phyloP scores from a whole-genome alignment of 92 coral and sea anemone species.

The Nematostella vectensis region DNA sequence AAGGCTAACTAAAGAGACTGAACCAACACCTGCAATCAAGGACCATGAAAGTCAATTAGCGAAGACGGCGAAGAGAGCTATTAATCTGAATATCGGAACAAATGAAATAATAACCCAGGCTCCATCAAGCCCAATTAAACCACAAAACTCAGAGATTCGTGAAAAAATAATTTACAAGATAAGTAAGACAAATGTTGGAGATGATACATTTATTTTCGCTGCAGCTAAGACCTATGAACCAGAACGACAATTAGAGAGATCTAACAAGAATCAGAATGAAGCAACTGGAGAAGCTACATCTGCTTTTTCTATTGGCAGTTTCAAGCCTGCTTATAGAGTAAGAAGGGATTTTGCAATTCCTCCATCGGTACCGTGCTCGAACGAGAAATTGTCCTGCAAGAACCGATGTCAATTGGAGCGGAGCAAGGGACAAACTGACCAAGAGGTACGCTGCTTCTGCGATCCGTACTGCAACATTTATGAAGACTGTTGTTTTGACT shows the following conservation, averaged over 20 bases:
- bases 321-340: background rate
- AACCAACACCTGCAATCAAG: no score
- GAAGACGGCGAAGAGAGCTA: no score
- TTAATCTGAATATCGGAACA: no score
- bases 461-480: constrained; percentile 14
- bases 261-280: no score
- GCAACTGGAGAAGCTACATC: no score
- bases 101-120: no score
- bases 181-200: background rate
- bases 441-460: constrained; percentile 6
- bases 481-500: constrained; percentile 20
- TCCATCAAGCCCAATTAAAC: no score
- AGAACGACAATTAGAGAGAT: no score
- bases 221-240: no score
- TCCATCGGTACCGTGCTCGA: background rate
- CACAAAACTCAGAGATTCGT: no score
- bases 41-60: no score
- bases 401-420: background rate
- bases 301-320: background rate
- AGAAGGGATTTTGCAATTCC: background rate
- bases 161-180: background rate
- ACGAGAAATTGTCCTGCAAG: background rate
- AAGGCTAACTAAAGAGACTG: no score
- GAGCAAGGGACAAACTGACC: background rate
- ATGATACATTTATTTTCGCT: background rate